Evolutionary conservation across 2,797 vertebrate species (phyloP).

Genomic region (Darevskia nairensis): DNA sequence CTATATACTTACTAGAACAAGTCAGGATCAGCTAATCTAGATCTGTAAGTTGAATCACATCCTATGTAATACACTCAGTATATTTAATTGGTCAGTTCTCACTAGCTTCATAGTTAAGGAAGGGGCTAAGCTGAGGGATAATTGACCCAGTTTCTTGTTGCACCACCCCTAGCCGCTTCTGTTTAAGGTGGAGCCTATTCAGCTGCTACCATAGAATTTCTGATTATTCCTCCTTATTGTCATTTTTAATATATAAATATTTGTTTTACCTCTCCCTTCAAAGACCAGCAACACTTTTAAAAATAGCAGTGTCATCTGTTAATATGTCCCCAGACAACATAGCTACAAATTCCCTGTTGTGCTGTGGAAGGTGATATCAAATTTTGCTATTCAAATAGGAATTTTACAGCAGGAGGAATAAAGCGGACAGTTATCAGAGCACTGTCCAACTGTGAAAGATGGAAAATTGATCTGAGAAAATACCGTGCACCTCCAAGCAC

Average conservation of each 20-base stretch:
- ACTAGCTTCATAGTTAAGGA: neutral
- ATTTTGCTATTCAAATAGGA: constrained; percentile 35
- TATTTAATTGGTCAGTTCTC: neutral
- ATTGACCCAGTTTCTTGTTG: neutral
- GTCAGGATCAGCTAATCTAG: neutral
- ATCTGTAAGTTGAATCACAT: neutral
- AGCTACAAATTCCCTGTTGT: constrained; percentile 14
- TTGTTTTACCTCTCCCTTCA: neutral
- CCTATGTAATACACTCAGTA: neutral
- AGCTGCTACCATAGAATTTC: neutral
- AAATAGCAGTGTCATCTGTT: constrained; percentile 12
- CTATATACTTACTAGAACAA: neutral
- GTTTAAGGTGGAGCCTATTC: neutral
- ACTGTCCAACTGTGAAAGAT: constrained; percentile 25
- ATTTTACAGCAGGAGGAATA: constrained; percentile 33
- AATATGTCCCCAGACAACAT: neutral
- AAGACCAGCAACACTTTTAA: constrained; percentile 3
- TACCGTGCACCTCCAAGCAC: constrained; percentile 15
- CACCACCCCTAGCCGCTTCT: neutral
- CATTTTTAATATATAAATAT: constrained; percentile 22
- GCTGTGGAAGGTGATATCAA: constrained; percentile 25
- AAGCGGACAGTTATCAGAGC: neutral
- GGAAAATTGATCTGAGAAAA: constrained; percentile 42
- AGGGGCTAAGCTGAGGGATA: neutral
- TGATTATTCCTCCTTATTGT: neutral